Base-by-base conservation (phyloP, 1,140 invertebrate species). In the Sycophaga agraensis region DNA sequence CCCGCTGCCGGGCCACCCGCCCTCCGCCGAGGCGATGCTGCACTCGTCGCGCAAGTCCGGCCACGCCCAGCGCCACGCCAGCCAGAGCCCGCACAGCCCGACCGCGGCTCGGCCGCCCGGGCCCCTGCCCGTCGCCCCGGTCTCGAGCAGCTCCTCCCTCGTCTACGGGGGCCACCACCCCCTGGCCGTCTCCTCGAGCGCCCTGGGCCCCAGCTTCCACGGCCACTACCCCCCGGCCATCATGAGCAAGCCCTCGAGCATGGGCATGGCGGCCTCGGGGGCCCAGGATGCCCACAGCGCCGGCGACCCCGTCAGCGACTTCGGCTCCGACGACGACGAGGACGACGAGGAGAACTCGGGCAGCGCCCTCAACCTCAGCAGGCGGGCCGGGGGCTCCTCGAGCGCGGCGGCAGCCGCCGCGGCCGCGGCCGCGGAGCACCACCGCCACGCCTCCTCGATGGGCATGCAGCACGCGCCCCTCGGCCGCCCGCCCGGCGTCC, bases 291-390 rank as follows among this genome's bases (percentile, higher is more conserved):
- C 50, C 4, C 62, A 54, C 56, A 51, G 48, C 40, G n/a, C 16
- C 4, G 73, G 73, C 0, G 79, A 81, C 39, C 78, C 74, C 63
- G 76, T 68, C 67, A 80, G 77, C 51, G 84, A 87, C 21, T 80
- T 82, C 53, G 84, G 82, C 39, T 84, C 83, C 0, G 86, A 88
- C 2, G 82, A 84, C 37, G 87, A 88, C 60, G 55, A 58, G 1
- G 55, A 58, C 42, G 55, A 58, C n/a, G 62, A 64, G 31, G 85
- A 87, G 61, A 85, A 85, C 58, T 86, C 85, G 2, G 83, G 84
- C 24, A 86, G 82, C 64, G 88, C 87, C 11, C 73, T 91, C 11
- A 91, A 91, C 73, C 79, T 91, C 58, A 90, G 86, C 73, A 67
- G 74, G 80, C 55, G 54, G 21, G 22, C 77, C 80, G 42, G 66